A percentile compares a stretch with the other conserved stretches of the same genome.
Evolutionary conservation across 1,140 invertebrate species (phyloP).

Genomic region (Melipona quadrifasciata): DNA sequence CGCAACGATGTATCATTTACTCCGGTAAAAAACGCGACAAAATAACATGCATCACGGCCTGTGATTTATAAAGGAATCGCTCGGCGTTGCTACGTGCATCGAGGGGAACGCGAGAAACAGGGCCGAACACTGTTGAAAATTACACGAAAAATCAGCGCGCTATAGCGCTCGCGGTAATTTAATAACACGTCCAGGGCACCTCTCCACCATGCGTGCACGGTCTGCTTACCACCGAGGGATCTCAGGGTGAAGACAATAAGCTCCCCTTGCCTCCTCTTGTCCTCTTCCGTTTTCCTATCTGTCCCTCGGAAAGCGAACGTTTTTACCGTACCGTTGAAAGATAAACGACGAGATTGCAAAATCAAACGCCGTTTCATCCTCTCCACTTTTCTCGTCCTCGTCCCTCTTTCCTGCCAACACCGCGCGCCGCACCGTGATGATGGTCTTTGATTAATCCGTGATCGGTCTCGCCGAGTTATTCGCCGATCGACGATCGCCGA

Average conservation of each 20-base stretch:
- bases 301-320: background rate
- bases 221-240: background rate
- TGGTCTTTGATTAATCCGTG: constrained; percentile 78
- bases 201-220: background rate
- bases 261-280: background rate
- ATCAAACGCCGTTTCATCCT: constrained; percentile 8
- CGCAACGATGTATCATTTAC: constrained; percentile 23
- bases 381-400: background rate
- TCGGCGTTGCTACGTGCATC: no score
- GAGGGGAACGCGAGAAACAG: background rate
- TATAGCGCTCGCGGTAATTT: background rate
- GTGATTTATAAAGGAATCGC: background rate
- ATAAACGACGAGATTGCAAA: constrained; percentile 47
- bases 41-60: background rate
- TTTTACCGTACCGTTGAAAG: background rate
- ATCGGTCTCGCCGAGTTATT: constrained; percentile 70
- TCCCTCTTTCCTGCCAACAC: no score
- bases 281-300: background rate
- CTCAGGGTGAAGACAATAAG: background rate
- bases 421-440: constrained; percentile 65
- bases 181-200: background rate
- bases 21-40: background rate
- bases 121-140: background rate
- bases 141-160: background rate
- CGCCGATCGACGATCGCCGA: constrained; percentile 63